A percentile compares a stretch with the other conserved stretches of the same genome.
Conservation (phyloP, 2,113 vertebrate genomes). For the Notechis scutatus region DNA sequence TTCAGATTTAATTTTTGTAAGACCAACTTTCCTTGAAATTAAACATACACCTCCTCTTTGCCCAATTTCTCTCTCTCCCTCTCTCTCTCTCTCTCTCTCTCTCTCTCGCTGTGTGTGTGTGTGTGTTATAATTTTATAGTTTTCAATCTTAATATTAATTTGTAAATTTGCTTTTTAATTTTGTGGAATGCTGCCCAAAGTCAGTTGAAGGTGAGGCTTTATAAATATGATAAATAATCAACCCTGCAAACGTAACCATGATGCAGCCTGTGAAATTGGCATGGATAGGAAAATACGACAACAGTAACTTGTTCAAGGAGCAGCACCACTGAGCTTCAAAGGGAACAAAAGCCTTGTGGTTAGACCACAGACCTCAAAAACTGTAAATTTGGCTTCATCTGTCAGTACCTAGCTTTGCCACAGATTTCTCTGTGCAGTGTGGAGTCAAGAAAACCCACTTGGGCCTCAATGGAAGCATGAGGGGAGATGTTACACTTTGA, state of each 20-base stretch:
- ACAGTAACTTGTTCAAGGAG: conserved; percentile 1
- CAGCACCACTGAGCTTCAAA: neutral
- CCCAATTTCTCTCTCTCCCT: neutral
- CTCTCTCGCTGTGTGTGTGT: neutral
- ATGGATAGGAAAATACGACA: neutral
- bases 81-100: no score
- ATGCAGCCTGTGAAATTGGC: neutral
- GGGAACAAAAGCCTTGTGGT: conserved; percentile 20
- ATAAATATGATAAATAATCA: neutral
- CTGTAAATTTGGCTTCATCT: conserved; percentile 17
- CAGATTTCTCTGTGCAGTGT: conserved; percentile 1
- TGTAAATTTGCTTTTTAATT: neutral
- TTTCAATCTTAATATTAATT: neutral
- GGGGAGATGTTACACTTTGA: neutral
- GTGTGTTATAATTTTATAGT: neutral
- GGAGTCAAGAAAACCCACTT: neutral
- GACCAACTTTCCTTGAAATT: neutral
- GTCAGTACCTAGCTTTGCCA: neutral
- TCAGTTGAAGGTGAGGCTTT: neutral
- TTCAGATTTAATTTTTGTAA: neutral
- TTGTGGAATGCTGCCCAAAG: neutral
- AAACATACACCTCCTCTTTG: neutral
- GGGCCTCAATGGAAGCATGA: neutral
- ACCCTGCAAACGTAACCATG: no score
- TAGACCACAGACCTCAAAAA: conserved; percentile 16